Conservation (phyloP, 35 echinoderm and acorn worm genomes). For the Stichopus chloronotus region DNA sequence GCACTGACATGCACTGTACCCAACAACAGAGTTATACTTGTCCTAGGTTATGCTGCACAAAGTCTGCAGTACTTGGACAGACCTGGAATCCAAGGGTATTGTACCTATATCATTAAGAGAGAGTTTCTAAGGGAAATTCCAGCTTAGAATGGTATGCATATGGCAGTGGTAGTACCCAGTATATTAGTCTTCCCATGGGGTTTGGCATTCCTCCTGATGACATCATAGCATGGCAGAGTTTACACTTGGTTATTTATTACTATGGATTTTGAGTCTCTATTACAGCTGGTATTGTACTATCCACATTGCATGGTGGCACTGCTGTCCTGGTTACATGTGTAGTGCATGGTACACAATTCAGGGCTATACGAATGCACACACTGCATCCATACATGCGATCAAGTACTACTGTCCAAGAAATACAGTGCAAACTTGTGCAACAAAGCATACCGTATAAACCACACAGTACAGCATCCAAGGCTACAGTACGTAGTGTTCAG, state of each 20-base stretch:
- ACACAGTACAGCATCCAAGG: no score
- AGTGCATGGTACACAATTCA: no score
- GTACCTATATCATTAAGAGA: background rate
- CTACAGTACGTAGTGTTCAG: no score
- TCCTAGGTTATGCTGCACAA: no score
- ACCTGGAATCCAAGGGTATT: background rate
- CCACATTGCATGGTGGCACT: background rate
- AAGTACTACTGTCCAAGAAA: no score
- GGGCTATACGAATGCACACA: no score
- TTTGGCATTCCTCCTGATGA: slow-evolving; percentile 6
- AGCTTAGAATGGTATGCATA: slow-evolving; percentile 44
- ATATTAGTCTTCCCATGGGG: slow-evolving; percentile 32
- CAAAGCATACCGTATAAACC: no score
- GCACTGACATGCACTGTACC: no score
- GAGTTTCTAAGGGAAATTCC: slow-evolving; percentile 34
- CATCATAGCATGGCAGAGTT: slow-evolving; percentile 33
- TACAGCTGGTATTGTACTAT: background rate
- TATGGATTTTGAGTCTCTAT: background rate
- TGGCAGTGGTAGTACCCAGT: background rate
- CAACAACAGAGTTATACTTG: no score
- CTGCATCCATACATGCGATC: no score
- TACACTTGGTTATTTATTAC: slow-evolving; percentile 52
- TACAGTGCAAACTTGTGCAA: no score
- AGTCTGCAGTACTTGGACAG: background rate
- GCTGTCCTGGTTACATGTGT: no score